Conservation (phyloP, 2,797 vertebrate genomes). For the Sarcoramphus papa region DNA sequence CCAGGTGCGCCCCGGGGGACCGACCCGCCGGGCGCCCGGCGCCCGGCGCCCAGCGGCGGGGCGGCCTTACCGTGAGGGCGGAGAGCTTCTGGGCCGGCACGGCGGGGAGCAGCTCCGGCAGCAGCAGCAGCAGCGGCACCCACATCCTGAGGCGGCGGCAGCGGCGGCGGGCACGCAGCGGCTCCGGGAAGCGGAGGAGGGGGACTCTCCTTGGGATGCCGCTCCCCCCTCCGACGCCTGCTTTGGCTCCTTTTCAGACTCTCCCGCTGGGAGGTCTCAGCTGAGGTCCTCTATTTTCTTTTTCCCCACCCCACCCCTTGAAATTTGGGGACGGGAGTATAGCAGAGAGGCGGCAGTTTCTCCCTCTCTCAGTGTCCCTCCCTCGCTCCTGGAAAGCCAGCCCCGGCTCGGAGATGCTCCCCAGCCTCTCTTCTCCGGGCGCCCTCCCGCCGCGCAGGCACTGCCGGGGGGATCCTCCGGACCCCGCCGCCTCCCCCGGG, state of each 20-base stretch:
- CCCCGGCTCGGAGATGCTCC: not conserved
- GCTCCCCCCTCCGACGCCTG: not conserved
- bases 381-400: not conserved
- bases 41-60: not conserved
- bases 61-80: slow-evolving; percentile 71
- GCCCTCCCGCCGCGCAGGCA: not conserved
- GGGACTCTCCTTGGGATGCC: not conserved
- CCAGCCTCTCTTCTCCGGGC: not conserved
- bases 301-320: not conserved
- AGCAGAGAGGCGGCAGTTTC: not conserved
- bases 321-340: not conserved
- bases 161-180: not conserved
- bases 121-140: slow-evolving; percentile 53
- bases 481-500: not conserved
- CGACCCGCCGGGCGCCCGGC: too few species aligned
- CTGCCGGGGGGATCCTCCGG: not conserved
- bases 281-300: not conserved
- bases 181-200: not conserved
- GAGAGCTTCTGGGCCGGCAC: slow-evolving; percentile 74
- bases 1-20: not conserved
- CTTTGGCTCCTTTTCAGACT: not conserved
- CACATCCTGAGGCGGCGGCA: slow-evolving; percentile 11
- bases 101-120: slow-evolving; percentile 60
- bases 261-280: not conserved
- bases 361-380: not conserved